Conservation (phyloP, 2,888 invertebrate genomes). For the Philaethria dido region DNA sequence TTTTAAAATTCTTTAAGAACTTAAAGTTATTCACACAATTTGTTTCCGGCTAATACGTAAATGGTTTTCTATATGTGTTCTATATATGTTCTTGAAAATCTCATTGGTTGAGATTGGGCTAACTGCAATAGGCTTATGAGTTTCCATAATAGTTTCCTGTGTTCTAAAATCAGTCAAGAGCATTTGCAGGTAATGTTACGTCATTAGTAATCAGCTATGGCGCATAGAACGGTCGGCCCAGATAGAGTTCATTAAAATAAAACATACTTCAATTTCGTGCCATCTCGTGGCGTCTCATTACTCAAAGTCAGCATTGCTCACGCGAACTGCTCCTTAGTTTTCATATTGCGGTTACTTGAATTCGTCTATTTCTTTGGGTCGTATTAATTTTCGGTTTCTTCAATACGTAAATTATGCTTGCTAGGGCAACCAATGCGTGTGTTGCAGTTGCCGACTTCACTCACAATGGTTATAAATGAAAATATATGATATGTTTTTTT, state of each 20-base stretch:
- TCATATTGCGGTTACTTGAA: conserved; percentile 43
- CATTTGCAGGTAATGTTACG: conserved; percentile 59
- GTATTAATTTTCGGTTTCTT: conserved; percentile 1
- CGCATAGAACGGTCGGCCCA: conserved; percentile 67
- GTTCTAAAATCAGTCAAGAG: conserved; percentile 66
- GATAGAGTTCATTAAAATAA: conserved; percentile 70
- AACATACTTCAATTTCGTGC: conserved; percentile 68
- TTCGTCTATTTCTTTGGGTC: conserved; percentile 42
- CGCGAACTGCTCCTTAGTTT: conserved; percentile 66
- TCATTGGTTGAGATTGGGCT: conserved; percentile 37
- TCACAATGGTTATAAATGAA: not conserved
- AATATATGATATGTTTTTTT: no score
- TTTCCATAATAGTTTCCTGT: conserved; percentile 57
- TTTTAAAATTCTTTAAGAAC: not conserved
- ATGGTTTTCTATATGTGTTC: not conserved
- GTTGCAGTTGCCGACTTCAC: not conserved
- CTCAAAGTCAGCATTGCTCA: conserved; percentile 70
- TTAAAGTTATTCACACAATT: not conserved
- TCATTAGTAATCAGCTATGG: conserved; percentile 57
- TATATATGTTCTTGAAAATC: conserved; percentile 11
- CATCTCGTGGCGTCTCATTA: conserved; percentile 69
- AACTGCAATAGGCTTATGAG: conserved; percentile 42
- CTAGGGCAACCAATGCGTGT: not conserved
- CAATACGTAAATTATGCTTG: not conserved
- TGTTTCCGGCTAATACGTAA: not conserved